Base-by-base conservation (phyloP, 2,113 vertebrate species). In the Gymnobelideus leadbeateri region DNA sequence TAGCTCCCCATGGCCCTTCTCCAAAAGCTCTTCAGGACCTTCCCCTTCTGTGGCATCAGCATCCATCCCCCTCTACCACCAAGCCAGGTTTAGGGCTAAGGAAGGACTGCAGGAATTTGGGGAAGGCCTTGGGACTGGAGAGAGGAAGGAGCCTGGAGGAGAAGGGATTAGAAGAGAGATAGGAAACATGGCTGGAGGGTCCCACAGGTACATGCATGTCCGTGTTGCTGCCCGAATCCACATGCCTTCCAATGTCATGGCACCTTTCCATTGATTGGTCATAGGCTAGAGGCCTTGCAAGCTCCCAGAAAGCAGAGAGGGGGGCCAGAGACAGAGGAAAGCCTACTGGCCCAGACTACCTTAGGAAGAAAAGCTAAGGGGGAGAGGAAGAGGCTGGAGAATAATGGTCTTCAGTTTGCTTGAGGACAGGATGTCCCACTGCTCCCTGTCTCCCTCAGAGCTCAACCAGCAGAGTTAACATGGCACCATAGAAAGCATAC, bases 201-300 rank as follows among this genome's bases (percentile, higher is more conserved):
- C 47, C 11, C 89, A 90, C 47, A n/a, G 43, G 49, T 31, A 49
- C 47, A 68, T 68, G 37, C 61, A 68, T 37, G 61, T 68, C 61
- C 4, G 0, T 14, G 93, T 49, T 95, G 93, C 92, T 43, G 49
- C 95, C 96, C 14, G 92, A 43, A 53, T 91, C 91, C 95, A 89
- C 93, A 23, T 49, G 92, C 61, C 54, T 61, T 55, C 51, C 68
- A 21, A 23, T 43, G 68, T 23, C 68, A 23, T 43, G 68, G 68
- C 37, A 23, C 23, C n/a, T 23, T 84, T 84, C n/a, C 68, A 84
- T 43, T 21, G 68, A n/a, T 19, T 19, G 43, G 68, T 21, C 19
- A 23, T 16, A 43, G n/a, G 68, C n/a, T 21, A 8, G n/a, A 77
- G 37, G 61, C 61, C 37, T 16, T n/a, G 31, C 1, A n/a, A 31